Percentiles rank a stretch among this genome's conserved stretches.
Evolutionary conservation across 2,113 vertebrate genomes (phyloP).

Genomic region (Phalacrocorax carbo): DNA sequence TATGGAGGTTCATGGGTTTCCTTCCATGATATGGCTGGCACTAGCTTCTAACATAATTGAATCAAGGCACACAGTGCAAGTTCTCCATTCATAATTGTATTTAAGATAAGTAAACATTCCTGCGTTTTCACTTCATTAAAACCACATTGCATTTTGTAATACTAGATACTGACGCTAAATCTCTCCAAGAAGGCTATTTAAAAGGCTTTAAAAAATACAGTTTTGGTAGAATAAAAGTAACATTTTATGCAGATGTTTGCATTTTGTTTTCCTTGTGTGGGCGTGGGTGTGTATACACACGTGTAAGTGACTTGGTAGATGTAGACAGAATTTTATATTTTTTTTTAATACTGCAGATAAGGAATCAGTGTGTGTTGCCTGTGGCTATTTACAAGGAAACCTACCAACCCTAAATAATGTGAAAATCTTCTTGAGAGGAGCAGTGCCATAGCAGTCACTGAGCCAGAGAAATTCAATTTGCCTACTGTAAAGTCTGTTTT

Average conservation of each 20-base stretch:
- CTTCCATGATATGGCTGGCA: neutral
- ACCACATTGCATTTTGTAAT: conserved; percentile 9
- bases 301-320: neutral
- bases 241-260: neutral
- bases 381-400: conserved; percentile 67
- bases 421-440: conserved; percentile 68
- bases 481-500: conserved; percentile 75
- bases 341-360: neutral
- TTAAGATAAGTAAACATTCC: conserved; percentile 1
- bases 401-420: conserved; percentile 63
- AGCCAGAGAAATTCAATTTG: conserved; percentile 81
- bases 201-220: neutral
- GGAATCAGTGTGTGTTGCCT: neutral
- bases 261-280: conserved; percentile 25
- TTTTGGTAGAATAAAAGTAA: neutral
- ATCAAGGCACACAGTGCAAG: neutral
- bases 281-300: neutral
- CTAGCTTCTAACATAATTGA: neutral
- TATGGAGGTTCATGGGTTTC: neutral
- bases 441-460: conserved; percentile 57
- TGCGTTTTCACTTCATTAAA: conserved; percentile 30
- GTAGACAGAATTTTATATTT: neutral
- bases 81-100: neutral
- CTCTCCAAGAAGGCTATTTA: neutral
- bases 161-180: neutral